Conservation (phyloP, 2,113 vertebrate genomes). For the Sturnus vulgaris region DNA sequence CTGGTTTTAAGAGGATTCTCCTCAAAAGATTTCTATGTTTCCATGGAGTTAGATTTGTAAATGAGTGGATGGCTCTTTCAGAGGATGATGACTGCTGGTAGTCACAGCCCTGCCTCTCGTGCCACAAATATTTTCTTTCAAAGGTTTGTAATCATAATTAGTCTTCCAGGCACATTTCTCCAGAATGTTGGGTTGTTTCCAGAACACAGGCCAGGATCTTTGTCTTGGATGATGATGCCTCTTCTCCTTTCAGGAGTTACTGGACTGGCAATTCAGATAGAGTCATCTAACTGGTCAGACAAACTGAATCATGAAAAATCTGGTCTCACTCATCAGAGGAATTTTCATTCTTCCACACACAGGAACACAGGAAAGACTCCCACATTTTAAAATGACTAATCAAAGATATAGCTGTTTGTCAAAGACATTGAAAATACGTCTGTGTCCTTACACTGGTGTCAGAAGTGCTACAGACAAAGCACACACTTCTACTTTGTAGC, state of each 20-base stretch:
- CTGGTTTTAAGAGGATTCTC: not conserved
- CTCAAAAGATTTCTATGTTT: not conserved
- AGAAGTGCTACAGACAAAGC: not conserved
- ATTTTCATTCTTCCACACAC: not conserved
- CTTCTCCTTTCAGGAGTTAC: not conserved
- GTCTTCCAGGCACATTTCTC: not conserved
- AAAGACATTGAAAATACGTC: not conserved
- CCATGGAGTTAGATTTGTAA: not conserved
- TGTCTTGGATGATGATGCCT: not conserved
- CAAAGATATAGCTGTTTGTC: not conserved
- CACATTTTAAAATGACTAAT: not conserved
- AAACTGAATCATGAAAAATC: not conserved
- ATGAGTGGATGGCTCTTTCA: accelerated
- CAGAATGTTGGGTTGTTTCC: not conserved
- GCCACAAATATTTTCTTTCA: not conserved
- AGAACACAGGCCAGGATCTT: not conserved
- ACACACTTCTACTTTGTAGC: not conserved
- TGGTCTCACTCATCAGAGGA: not conserved
- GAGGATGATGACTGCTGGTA: not conserved
- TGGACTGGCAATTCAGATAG: not conserved
- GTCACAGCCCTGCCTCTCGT: not conserved
- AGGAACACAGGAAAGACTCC: not conserved
- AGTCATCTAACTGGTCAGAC: not conserved
- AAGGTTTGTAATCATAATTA: not conserved
- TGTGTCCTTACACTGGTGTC: not conserved